phyloP scores from a whole-genome alignment of 1,140 invertebrate genomes.

The Zaprionus capensis region DNA sequence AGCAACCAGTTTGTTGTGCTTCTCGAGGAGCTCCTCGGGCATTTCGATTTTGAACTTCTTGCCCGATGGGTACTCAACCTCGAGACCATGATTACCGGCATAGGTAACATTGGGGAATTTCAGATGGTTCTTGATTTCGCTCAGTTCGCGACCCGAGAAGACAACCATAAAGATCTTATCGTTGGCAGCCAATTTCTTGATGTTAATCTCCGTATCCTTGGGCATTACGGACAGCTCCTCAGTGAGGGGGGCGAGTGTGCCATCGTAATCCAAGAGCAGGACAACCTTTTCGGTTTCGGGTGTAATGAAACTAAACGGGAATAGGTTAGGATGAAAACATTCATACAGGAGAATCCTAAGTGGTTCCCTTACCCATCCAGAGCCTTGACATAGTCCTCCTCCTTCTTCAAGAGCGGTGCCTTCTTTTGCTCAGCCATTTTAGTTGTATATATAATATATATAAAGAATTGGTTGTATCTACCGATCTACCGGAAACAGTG shows the following conservation, averaged over 20 bases:
- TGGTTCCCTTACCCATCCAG: conserved; percentile 72
- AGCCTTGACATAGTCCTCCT: conserved; percentile 82
- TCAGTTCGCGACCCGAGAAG: conserved; percentile 93
- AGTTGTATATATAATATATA: neutral
- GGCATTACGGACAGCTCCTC: conserved; percentile 94
- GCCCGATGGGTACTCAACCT: conserved; percentile 94
- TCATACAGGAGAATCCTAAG: no score
- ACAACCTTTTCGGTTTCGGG: conserved; percentile 85
- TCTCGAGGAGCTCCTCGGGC: conserved; percentile 92
- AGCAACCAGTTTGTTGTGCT: conserved; percentile 91
- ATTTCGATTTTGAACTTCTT: conserved; percentile 97
- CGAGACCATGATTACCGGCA: conserved; percentile 94
- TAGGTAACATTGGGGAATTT: conserved; percentile 96
- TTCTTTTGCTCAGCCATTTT: conserved; percentile 84
- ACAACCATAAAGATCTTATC: conserved; percentile 94
- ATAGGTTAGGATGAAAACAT: no score
- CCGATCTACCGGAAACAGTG: conserved; percentile 75
- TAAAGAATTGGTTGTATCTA: conserved; percentile 58
- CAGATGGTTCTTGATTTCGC: conserved; percentile 94
- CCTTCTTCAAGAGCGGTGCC: conserved; percentile 79
- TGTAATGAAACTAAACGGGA: conserved; percentile 68
- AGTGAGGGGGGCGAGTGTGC: conserved; percentile 94
- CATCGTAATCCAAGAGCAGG: conserved; percentile 94
- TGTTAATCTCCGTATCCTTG: conserved; percentile 92
- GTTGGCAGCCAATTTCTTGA: conserved; percentile 92